A percentile compares a stretch with the other conserved stretches of the same genome.
These are phyloP conservation scores for Gracilinanus agilis DNA, from an alignment of 2,113 vertebrate genomes.

Conservation along the genomic window DNA sequence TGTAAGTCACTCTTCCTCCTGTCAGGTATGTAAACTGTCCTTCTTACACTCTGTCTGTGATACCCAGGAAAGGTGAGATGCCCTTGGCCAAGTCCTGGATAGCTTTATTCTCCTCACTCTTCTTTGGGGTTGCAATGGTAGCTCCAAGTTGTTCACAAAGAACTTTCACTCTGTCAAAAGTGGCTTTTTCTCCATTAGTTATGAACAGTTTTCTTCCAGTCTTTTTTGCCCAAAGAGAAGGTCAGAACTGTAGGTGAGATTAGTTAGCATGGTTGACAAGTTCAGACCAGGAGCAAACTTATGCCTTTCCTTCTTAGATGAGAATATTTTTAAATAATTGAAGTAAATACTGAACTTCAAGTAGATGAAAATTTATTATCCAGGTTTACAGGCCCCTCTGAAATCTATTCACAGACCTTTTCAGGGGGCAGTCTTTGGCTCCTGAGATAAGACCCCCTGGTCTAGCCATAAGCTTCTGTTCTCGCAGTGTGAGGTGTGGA, in stretches of 20 bases:
- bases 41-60: slow-evolving; percentile 64
- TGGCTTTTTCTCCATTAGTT: slow-evolving; percentile 52
- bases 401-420: neutral
- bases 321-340: neutral
- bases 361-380: neutral
- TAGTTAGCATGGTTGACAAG: neutral
- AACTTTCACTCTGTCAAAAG: slow-evolving; percentile 59
- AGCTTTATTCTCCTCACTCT: slow-evolving; percentile 63
- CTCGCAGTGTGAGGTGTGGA: neutral
- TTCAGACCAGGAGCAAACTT: neutral
- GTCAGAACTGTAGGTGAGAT: slow-evolving; percentile 52
- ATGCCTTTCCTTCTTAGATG: neutral
- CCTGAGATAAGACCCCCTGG: neutral
- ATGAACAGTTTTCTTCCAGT: slow-evolving; percentile 62
- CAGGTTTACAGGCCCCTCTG: neutral
- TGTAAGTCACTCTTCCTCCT: slow-evolving; percentile 62
- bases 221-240: slow-evolving; percentile 74
- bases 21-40: slow-evolving; percentile 68
- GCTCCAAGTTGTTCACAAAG: slow-evolving; percentile 42
- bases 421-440: neutral
- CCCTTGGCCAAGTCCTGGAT: slow-evolving; percentile 17
- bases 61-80: slow-evolving; percentile 42
- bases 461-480: neutral
- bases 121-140: slow-evolving; percentile 59
- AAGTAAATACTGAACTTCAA: neutral